Evolutionary conservation across 2,113 vertebrate species (phyloP).

Genomic region (Climacteris rufus): DNA sequence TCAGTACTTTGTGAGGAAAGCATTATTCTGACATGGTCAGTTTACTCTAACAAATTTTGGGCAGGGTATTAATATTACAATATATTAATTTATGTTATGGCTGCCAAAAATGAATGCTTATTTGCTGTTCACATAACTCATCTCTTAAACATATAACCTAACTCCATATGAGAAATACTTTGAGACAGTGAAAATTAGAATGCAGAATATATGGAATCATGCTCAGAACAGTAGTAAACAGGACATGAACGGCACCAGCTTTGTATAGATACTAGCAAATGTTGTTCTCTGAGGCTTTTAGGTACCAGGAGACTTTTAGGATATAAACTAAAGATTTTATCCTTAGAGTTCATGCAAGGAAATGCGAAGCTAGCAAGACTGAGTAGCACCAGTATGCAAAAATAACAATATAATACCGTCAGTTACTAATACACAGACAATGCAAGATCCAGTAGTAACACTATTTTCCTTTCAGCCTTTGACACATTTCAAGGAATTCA

Average conservation of each 20-base stretch:
- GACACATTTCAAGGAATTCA: not conserved
- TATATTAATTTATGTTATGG: not conserved
- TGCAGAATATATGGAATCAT: not conserved
- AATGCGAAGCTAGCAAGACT: not conserved
- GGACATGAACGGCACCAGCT: not conserved
- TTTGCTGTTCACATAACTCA: not conserved
- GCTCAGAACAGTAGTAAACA: not conserved
- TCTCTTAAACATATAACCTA: not conserved
- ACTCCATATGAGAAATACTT: not conserved
- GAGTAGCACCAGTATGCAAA: not conserved
- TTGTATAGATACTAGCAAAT: not conserved
- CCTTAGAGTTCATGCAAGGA: not conserved
- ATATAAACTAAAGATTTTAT: not conserved
- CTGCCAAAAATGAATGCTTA: not conserved
- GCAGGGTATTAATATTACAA: not conserved
- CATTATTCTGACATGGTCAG: not conserved
- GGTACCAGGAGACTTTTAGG: not conserved
- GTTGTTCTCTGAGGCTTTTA: not conserved
- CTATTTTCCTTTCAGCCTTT: not conserved
- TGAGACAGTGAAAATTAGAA: not conserved
- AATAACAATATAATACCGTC: not conserved
- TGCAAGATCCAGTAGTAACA: not conserved
- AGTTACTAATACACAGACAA: not conserved
- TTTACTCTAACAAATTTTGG: not conserved
- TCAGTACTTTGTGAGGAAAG: not conserved